Evolutionary conservation across 2,888 invertebrate genomes (phyloP).

Genomic region (Pollenia angustigena): DNA sequence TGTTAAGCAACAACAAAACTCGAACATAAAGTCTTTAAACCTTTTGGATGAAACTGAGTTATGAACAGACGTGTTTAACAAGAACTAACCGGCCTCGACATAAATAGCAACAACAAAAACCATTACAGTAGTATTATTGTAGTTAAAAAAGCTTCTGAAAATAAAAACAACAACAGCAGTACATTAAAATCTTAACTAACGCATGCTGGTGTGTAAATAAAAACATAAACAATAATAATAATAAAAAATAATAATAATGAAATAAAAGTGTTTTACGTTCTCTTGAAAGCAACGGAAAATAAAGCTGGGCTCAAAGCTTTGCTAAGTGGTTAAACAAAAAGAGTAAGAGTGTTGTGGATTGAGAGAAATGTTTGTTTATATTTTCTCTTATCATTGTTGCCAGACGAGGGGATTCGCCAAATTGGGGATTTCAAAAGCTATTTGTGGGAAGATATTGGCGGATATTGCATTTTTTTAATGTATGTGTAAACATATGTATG

Average conservation of each 20-base stretch:
- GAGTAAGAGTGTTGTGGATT: slow-evolving; percentile 29
- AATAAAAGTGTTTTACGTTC: background rate
- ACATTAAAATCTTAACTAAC: slow-evolving; percentile 45
- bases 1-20: slow-evolving; percentile 38
- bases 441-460: no score
- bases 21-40: slow-evolving; percentile 56
- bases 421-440: no score
- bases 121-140: slow-evolving; percentile 23
- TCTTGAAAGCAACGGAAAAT: slow-evolving; percentile 9
- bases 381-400: background rate
- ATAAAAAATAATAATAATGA: slow-evolving; percentile 15
- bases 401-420: no score
- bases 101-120: slow-evolving; percentile 70
- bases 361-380: background rate
- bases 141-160: slow-evolving; percentile 63
- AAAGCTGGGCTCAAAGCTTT: slow-evolving; percentile 47
- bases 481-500: no score
- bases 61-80: slow-evolving; percentile 54
- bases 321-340: slow-evolving; percentile 8
- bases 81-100: slow-evolving; percentile 73
- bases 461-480: no score
- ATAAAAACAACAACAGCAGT: slow-evolving; percentile 22
- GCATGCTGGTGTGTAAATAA: slow-evolving; percentile 17
- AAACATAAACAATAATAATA: slow-evolving; percentile 31
- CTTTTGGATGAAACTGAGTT: slow-evolving; percentile 43